Conservation (phyloP, 2,888 invertebrate genomes). For the Stenotaenia linearis region DNA sequence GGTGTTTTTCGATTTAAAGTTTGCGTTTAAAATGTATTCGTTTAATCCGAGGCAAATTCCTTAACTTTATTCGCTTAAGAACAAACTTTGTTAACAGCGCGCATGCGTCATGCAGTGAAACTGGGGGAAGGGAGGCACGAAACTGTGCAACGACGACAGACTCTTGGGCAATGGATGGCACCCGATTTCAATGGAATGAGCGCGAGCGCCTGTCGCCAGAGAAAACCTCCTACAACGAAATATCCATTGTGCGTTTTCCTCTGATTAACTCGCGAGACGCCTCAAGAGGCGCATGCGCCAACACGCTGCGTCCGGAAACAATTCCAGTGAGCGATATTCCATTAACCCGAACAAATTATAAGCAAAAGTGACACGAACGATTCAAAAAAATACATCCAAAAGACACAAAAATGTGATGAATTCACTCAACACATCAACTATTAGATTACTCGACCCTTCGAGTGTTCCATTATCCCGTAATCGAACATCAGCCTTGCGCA, state of each 20-base stretch:
- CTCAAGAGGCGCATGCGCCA: background rate
- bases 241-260: conserved; percentile 22
- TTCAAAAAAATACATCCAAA: background rate
- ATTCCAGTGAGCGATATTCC: conserved; percentile 15
- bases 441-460: background rate
- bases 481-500: background rate
- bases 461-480: background rate
- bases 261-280: conserved; percentile 21
- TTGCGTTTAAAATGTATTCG: no score
- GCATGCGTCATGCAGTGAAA: conserved; percentile 26
- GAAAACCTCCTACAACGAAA: background rate
- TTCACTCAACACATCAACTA: conserved; percentile 3
- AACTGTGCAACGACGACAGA: background rate
- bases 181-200: conserved; percentile 24
- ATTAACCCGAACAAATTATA: conserved; percentile 8
- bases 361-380: background rate
- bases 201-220: conserved; percentile 5
- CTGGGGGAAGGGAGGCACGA: background rate
- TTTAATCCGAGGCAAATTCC: conserved; percentile 1
- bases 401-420: background rate
- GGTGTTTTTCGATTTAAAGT: no score
- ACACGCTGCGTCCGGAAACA: conserved; percentile 10
- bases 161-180: conserved; percentile 26
- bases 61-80: background rate
- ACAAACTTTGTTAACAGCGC: background rate